phyloP scores from a whole-genome alignment of 2,797 vertebrate genomes.

The Oreochromis mossambicus region DNA sequence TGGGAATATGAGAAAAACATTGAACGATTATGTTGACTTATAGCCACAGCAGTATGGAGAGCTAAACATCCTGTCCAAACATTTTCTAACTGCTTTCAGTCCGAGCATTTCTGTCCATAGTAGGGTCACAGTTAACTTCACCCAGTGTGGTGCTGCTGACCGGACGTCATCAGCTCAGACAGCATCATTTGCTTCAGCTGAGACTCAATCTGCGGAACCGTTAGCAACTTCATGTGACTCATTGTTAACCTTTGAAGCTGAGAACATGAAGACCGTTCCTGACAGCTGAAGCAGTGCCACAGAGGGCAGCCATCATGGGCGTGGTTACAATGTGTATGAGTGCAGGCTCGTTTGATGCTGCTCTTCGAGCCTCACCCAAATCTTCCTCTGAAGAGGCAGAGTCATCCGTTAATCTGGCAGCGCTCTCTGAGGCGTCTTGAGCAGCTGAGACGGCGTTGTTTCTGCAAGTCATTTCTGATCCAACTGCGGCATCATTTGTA shows the following conservation, averaged over 20 bases:
- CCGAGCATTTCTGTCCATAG: not conserved
- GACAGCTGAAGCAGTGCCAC: not conserved
- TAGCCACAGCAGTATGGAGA: not conserved
- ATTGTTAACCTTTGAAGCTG: not conserved
- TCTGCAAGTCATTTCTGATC: not conserved
- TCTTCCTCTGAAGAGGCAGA: not conserved
- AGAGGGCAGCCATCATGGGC: not conserved
- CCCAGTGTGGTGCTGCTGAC: not conserved
- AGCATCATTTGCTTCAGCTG: not conserved
- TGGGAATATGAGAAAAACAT: not conserved
- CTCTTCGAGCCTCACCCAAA: not conserved
- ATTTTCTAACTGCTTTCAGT: not conserved
- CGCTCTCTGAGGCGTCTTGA: not conserved
- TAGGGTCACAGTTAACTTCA: not conserved
- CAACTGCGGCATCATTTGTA: not conserved
- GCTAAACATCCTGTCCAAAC: not conserved
- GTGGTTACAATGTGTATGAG: not conserved
- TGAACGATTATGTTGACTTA: not conserved
- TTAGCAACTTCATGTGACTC: not conserved
- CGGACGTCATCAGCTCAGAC: not conserved
- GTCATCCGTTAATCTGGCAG: not conserved
- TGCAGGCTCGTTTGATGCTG: not conserved
- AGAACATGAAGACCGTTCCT: not conserved
- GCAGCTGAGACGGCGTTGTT: not conserved
- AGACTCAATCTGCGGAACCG: fast-evolving